Base-by-base conservation (phyloP, 2,113 vertebrate genomes). In the Pluvialis apricaria region DNA sequence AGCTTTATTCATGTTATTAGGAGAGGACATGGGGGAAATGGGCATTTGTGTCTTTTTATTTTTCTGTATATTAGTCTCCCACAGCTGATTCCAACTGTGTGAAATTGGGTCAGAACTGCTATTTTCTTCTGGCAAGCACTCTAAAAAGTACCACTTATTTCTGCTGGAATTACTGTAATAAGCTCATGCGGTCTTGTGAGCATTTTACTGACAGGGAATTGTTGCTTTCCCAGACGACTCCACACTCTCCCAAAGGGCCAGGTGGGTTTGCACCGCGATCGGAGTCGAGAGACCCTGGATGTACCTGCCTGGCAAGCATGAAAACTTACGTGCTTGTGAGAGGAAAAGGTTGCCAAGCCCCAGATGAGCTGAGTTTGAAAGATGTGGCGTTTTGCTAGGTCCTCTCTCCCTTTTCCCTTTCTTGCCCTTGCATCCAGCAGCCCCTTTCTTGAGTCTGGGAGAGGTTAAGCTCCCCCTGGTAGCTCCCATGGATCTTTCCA, bases 1-100 rank as follows among this genome's bases (percentile, higher is more conserved):
- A 95, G 95, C 91, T 97, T 89, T 97, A 65, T 73, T 92, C n/a
- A 5, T 65, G 87, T 65, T 88, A 77, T 94, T 90, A 76, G 91
- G 87, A 95, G 82, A 96, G 87, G 87, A 90, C 80, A 45, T 84
- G 87, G 82, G 75, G 83, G 57, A 96, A 88, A 90, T 20, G 92
- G 84, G 88, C 77, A 49, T 88, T 77, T n/a, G 64, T 91, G 85
- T 88, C 82, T 79, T 78, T 94, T 87, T 77, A 42, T 75, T 95
- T 87, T 92, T 58, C 60, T 69, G 14, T 49, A 2, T 42, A 73
- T 82, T 78, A 70, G 80, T 88, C 72, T 95, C 90, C 88, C 55
- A n/a, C 87, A 83, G 79, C 72, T 86, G 89, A 73, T 72, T 65
- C 87, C 82, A 34, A 25, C 94, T 61, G 72, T n/a, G 92, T 55